These are phyloP conservation scores for Phataginus tricuspis DNA, from an alignment of 2,797 vertebrate species.

Conservation along the genomic window DNA sequence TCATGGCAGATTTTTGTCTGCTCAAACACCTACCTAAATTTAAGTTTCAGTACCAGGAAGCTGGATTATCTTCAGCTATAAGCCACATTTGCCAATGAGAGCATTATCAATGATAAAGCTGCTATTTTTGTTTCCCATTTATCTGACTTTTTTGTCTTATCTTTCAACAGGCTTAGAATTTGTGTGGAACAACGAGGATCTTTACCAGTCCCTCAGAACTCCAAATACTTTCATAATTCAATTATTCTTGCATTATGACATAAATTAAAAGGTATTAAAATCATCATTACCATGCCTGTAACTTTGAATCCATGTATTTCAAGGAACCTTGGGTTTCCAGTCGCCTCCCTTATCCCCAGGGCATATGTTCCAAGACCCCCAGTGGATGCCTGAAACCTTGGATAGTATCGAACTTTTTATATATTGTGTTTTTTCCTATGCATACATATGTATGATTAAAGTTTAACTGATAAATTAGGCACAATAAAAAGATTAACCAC, in stretches of 20 bases:
- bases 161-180: constrained; percentile 9
- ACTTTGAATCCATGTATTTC: neutral
- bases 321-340: neutral
- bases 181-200: neutral
- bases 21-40: neutral
- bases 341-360: too few species aligned
- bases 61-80: neutral
- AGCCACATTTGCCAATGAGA: neutral
- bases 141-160: neutral
- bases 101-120: neutral
- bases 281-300: neutral
- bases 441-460: neutral
- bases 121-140: neutral
- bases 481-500: neutral
- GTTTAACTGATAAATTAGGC: neutral
- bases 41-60: neutral
- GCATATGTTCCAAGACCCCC: neutral
- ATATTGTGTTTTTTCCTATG: neutral
- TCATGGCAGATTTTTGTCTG: neutral
- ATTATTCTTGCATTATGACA: neutral
- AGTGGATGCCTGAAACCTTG: neutral
- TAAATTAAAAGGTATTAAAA: neutral
- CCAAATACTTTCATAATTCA: neutral
- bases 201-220: neutral
- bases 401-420: neutral